Percentiles rank a stretch among this genome's conserved stretches.
Conservation (phyloP, 2,888 invertebrate genomes). For the Cephus nigrinus region DNA sequence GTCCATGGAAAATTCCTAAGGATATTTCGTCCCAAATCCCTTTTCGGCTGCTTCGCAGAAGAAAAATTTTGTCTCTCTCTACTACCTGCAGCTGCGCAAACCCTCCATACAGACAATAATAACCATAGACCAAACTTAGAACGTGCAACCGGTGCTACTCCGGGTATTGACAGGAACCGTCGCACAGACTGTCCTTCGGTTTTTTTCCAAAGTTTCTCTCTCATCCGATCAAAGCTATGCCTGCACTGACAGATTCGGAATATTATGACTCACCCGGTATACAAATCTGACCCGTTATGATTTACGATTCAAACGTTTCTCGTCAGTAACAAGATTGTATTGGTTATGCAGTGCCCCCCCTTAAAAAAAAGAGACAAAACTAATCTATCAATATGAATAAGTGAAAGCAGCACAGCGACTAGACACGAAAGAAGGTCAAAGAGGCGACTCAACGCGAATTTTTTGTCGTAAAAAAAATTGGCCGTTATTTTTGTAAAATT, state of each 20-base stretch:
- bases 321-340: not conserved
- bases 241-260: not conserved
- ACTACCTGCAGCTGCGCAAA: not conserved
- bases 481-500: not conserved
- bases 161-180: not conserved
- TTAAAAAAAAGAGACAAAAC: not conserved
- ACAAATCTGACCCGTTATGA: not conserved
- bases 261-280: not conserved
- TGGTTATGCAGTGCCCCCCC: not conserved
- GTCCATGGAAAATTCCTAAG: not conserved
- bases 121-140: not conserved
- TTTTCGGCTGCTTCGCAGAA: not conserved
- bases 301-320: not conserved
- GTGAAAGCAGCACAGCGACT: not conserved
- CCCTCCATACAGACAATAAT: not conserved
- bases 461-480: not conserved
- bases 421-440: not conserved
- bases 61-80: not conserved
- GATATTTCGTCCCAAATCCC: not conserved
- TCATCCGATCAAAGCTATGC: not conserved
- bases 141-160: not conserved
- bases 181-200: not conserved
- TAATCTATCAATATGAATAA: not conserved
- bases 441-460: not conserved
- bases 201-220: not conserved